Evolutionary conservation across 2,888 invertebrate species (phyloP).

Genomic region (Pristionchus japonicus): DNA sequence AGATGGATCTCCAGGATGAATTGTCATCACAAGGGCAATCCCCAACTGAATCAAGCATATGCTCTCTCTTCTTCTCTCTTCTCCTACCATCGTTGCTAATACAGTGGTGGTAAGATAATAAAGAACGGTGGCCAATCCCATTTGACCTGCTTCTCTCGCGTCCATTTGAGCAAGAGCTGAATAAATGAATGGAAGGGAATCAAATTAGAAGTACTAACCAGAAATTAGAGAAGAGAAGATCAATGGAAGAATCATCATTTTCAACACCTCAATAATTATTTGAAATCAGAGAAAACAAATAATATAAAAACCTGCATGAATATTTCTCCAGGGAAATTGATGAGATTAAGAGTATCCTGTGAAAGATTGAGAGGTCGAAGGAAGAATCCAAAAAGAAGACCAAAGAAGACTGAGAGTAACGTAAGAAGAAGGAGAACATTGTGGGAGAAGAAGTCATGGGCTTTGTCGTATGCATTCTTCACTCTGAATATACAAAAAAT

Average conservation of each 20-base stretch:
- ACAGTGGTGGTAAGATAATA: conserved; percentile 82
- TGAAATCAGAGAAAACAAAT: background rate
- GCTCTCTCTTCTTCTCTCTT: background rate
- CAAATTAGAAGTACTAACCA: conserved; percentile 76
- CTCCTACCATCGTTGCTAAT: conserved; percentile 80
- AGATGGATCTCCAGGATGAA: conserved; percentile 81
- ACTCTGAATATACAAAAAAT: background rate
- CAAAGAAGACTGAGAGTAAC: conserved; percentile 83
- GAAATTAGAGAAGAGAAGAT: conserved; percentile 89
- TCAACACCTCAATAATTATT: conserved; percentile 79
- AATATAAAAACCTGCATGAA: conserved; percentile 82
- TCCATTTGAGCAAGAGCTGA: conserved; percentile 74
- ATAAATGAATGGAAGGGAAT: background rate
- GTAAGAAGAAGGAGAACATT: conserved; percentile 87
- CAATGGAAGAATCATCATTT: conserved; percentile 89
- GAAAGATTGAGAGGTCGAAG: conserved; percentile 81
- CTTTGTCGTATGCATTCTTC: conserved; percentile 35
- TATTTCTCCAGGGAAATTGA: conserved; percentile 91
- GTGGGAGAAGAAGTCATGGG: conserved; percentile 76
- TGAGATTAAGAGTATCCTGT: conserved; percentile 78
- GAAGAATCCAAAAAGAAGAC: conserved; percentile 78
- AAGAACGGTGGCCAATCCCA: conserved; percentile 81
- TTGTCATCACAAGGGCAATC: conserved; percentile 81
- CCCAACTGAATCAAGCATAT: conserved; percentile 76
- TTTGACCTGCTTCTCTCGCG: conserved; percentile 75